Conservation (phyloP, 1,140 invertebrate species). For the Trichonephila inaurata region DNA sequence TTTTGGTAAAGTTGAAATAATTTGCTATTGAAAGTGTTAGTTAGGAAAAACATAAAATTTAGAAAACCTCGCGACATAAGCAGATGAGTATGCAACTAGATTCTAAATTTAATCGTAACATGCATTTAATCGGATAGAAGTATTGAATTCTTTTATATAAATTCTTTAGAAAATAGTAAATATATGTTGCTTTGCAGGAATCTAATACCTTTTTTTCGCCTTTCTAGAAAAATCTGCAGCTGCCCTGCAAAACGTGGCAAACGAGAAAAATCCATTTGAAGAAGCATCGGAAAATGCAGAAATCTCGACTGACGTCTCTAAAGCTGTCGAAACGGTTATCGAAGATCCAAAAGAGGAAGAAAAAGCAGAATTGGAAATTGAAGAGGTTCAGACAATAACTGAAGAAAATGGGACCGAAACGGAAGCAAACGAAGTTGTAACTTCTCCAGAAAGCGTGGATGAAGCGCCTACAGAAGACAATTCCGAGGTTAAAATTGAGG, state of each 20-base stretch:
- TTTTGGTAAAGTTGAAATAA: no score
- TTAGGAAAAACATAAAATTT: no score
- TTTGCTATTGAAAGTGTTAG: no score
- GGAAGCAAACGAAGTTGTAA: background rate
- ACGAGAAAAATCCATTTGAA: background rate
- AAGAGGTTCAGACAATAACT: background rate
- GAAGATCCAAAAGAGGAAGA: slow-evolving; percentile 32
- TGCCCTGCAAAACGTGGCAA: slow-evolving; percentile 6
- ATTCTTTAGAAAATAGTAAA: no score
- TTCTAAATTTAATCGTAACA: no score
- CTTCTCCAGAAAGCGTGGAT: background rate
- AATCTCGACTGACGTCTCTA: background rate
- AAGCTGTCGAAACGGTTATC: background rate
- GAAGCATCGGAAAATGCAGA: background rate
- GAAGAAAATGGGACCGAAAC: slow-evolving; percentile 24
- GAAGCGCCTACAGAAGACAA: background rate
- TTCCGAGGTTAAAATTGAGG: background rate
- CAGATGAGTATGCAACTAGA: no score
- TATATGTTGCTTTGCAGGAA: no score
- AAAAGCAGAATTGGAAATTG: background rate
- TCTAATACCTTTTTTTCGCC: background rate
- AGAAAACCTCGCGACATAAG: no score
- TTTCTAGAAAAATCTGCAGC: slow-evolving; percentile 50
- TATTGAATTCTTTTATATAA: no score
- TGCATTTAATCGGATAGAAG: no score